Base-by-base conservation (phyloP, 2,888 invertebrate genomes). In the Lycaena phlaeas region DNA sequence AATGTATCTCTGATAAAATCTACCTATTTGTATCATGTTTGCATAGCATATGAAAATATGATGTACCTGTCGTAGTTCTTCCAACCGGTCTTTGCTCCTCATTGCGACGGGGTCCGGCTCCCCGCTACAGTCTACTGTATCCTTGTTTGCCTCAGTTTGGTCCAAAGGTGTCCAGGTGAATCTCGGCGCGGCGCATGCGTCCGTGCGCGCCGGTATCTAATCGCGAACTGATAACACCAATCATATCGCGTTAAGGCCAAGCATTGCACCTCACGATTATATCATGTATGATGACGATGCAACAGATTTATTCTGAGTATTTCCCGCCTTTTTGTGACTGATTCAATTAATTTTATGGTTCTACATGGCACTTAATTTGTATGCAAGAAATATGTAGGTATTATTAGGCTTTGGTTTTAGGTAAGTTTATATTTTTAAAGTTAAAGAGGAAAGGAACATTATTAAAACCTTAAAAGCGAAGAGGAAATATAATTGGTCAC, bases 1-100 rank as follows among this genome's bases (percentile, higher is more conserved):
- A 7, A 22, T 9, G 9, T n/a, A n/a, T n/a, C 22, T 22, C 9
- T 6, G 22, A 22, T 22, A 22, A 22, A 22, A 9, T 6, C 22
- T n/a, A n/a, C 9, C 4, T 11, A 17, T 27, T 37, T 18, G n/a
- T n/a, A 4, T 14, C 6, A 1, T 14, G 3, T 28, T 22, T 12
- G 9, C 18, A 38, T 11, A 15, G 14, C 2, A 26, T n/a, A 27
- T 27, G 12, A 27, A n/a, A 5, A n/a, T 18, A 10, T 30, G 46
- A 65, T 76, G 72, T 60, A 84, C 82, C 40, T 64, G 70, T 42
- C 59, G 63, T 43, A 84, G 64, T 54, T 82, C 84, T 29, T 71
- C 66, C 41, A 85, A 73, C 7, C 84, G 74, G 57, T 85, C 84
- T 61, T 68, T 73, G 63, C 59, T 68, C 56, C 68, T 57, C 82